Percentiles rank a stretch among this genome's conserved stretches.
phyloP scores from a whole-genome alignment of 2,888 invertebrate genomes.

The Drosophila borborema region DNA sequence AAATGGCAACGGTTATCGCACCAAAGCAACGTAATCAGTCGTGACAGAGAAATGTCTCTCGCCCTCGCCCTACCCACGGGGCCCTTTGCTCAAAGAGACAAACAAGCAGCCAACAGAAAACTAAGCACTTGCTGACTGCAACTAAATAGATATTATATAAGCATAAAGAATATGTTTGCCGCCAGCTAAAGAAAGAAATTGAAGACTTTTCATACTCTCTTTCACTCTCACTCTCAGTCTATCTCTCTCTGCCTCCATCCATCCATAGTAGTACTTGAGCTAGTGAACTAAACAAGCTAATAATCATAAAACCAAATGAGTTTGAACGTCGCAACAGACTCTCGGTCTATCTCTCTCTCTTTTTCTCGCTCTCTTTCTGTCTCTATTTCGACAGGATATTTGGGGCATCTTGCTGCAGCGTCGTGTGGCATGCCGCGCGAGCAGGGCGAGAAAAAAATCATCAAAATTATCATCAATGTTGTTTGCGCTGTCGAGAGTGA shows the following conservation, averaged over 20 bases:
- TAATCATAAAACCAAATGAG: conserved; percentile 84
- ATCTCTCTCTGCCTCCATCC: too few species aligned
- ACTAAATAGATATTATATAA: conserved; percentile 80
- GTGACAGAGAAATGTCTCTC: conserved; percentile 49
- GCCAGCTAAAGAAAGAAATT: conserved; percentile 43
- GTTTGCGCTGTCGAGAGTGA: conserved; percentile 60
- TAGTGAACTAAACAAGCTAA: conserved; percentile 82
- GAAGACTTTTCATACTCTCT: conserved; percentile 1
- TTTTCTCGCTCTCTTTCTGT: conserved; percentile 27
- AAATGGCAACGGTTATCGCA: conserved; percentile 72
- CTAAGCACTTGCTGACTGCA: conserved; percentile 69
- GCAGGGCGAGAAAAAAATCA: conserved; percentile 66
- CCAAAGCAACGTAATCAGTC: conserved; percentile 73
- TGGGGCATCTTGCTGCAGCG: conserved; percentile 9
- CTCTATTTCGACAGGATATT: conserved; percentile 37
- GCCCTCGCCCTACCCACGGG: not conserved
- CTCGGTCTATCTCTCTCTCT: conserved; percentile 19
- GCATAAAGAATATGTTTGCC: conserved; percentile 78
- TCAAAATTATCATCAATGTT: conserved; percentile 74
- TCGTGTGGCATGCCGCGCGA: conserved; percentile 23
- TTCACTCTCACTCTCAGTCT: not conserved
- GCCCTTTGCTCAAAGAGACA: conserved; percentile 21
- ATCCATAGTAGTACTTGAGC: conserved; percentile 47
- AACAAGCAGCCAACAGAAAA: conserved; percentile 60
- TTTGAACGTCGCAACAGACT: conserved; percentile 75